Conservation (phyloP, 2,888 invertebrate species). For the Oscheius sp. region DNA sequence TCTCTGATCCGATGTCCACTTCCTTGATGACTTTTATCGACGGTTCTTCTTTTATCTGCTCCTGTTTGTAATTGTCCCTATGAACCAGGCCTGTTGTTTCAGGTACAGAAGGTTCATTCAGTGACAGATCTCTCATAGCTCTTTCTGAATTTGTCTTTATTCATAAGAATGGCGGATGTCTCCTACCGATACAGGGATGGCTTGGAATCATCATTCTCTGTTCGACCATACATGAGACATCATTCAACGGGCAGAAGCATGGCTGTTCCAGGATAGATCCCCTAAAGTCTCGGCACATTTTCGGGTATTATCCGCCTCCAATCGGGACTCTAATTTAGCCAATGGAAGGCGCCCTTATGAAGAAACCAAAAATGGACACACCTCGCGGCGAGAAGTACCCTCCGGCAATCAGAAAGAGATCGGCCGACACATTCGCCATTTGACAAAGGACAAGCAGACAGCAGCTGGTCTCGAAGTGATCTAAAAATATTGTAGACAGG, state of each 20-base stretch:
- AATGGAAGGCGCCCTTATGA: conserved; percentile 20
- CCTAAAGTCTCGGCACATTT: conserved; percentile 39
- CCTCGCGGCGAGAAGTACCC: conserved; percentile 48
- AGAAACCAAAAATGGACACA: conserved; percentile 32
- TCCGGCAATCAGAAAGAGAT: conserved; percentile 48
- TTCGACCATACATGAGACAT: conserved; percentile 55
- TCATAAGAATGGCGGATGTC: conserved; percentile 5
- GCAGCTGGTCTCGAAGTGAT: conserved; percentile 27
- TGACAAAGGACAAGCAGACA: conserved; percentile 45
- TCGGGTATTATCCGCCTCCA: not conserved
- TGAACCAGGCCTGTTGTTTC: not conserved
- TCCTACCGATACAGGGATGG: conserved; percentile 67
- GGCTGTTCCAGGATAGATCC: conserved; percentile 68
- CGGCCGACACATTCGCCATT: conserved; percentile 47
- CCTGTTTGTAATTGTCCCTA: not conserved
- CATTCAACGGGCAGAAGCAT: conserved; percentile 64
- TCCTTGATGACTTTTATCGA: not conserved
- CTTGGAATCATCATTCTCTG: conserved; percentile 66
- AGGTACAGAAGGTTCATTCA: not conserved
- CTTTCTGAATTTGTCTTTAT: conserved; percentile 38
- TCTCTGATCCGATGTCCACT: too few relatives aligned
- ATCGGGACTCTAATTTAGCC: conserved; percentile 20
- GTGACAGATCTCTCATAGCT: conserved; percentile 32
- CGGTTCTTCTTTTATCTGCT: not conserved
- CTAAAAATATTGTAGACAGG: not conserved